Evolutionary conservation across 2,797 vertebrate species (phyloP), one percentile per base, ranked within the genome.

Genomic region (Anas acuta): DNA sequence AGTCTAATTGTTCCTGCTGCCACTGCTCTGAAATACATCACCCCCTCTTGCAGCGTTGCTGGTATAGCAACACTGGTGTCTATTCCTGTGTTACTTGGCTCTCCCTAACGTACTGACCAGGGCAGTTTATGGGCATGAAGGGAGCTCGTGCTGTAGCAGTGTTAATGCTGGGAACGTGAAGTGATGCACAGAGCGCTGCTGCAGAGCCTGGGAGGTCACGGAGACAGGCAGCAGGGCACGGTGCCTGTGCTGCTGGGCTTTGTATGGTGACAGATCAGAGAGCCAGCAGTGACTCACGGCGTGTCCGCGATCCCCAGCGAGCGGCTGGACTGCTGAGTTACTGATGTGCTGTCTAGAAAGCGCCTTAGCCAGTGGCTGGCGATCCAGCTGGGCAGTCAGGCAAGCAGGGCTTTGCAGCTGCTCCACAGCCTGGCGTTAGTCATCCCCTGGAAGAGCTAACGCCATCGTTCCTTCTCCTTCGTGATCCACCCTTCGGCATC

Each of bases 71-170:
- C 23, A 7, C 23, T 12, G 23, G 49, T 49, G 13, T 8, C 8
- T 51, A 25, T 81, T 78, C 58, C 69, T 0, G 0, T 22, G 43
- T 49, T 49, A 5, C 64, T 86, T 82, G 80, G 28, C n/a, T 92
- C 39, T 91, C 60, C 58, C 56, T 67, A 4, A 30, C 2, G 32
- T 64, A 26, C 45, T 65, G 61, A 49, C 43, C 80, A 65, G 54
- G 54, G 62, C 26, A 41, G 73, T 64, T 92, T 79, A 53, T 71
- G 84, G 58, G 66, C 94, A n/a, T 51, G 45, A 33, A 33, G 28
- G 0, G 14, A 71, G 64, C 35, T 43, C 0, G 0, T 58, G 47
- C 66, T 53, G 43, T 54, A 41, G 37, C 41, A 45, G 6, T 3
- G 0, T 73, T 72, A 37, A 70, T 41, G 53, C 66, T 70, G 83